Evolutionary conservation across 2,888 invertebrate genomes (phyloP).

Genomic region (Teleiodes luculella): DNA sequence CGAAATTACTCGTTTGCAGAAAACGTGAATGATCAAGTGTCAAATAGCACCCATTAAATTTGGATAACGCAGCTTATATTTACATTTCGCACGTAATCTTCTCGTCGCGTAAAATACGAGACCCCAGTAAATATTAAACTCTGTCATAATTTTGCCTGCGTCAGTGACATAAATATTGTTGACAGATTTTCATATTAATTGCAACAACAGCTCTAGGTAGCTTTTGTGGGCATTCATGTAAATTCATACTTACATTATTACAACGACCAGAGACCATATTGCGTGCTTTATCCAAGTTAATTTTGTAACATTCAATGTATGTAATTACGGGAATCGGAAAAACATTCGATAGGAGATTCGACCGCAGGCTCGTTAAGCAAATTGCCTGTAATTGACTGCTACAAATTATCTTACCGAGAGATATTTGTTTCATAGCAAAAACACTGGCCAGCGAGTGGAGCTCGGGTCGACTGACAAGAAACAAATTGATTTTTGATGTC

Average conservation of each 20-base stretch:
- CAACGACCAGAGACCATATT: conserved; percentile 2
- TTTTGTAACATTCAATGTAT: conserved; percentile 6
- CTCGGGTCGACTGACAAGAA: conserved; percentile 37
- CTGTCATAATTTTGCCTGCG: conserved; percentile 59
- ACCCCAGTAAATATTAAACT: conserved; percentile 70
- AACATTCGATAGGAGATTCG: conserved; percentile 17
- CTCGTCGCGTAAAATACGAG: conserved; percentile 64
- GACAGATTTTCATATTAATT: conserved; percentile 68
- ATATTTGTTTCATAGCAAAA: conserved; percentile 46
- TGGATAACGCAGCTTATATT: conserved; percentile 56
- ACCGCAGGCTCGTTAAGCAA: conserved; percentile 30
- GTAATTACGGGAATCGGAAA: conserved; percentile 13
- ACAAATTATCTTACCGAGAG: conserved; percentile 40
- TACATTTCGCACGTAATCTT: conserved; percentile 66
- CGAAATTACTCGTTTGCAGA: conserved; percentile 48
- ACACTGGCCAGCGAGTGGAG: conserved; percentile 27
- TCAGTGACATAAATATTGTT: conserved; percentile 65
- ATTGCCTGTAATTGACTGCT: conserved; percentile 39
- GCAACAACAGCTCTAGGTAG: conserved; percentile 42
- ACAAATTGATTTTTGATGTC: conserved; percentile 71
- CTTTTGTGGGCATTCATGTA: conserved; percentile 55
- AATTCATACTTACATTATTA: conserved; percentile 37
- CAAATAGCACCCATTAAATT: conserved; percentile 62
- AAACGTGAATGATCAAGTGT: conserved; percentile 56
- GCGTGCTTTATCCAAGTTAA: conserved; percentile 1